Conservation (phyloP, 2,113 vertebrate species). For the Protomyctophum bolini region DNA sequence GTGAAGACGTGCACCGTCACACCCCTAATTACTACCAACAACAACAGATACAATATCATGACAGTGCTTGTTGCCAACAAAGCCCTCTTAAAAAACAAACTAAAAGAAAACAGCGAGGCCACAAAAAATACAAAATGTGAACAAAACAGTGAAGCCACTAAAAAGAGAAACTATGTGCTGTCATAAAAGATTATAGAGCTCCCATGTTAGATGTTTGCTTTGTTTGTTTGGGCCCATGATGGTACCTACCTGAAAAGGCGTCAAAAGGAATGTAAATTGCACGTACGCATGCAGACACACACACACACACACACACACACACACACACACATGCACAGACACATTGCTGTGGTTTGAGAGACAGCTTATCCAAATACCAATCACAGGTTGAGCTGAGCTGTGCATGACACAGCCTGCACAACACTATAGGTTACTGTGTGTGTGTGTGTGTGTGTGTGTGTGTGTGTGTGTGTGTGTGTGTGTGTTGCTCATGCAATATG, state of each 20-base stretch:
- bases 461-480: constrained; percentile 18
- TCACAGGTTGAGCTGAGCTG: constrained; percentile 24
- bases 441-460: constrained; percentile 8
- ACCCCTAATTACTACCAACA: background rate
- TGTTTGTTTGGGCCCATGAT: no score
- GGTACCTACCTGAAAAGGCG: no score
- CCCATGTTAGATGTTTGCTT: no score
- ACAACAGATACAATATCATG: background rate
- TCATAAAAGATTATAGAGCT: no score
- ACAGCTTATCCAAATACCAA: constrained; percentile 34
- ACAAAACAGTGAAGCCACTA: no score
- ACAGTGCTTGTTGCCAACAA: no score
- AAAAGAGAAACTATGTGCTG: no score
- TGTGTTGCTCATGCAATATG: no score
- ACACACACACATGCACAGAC: constrained; percentile 8
- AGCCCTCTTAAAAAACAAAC: no score
- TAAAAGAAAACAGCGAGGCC: no score
- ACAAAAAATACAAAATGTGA: no score
- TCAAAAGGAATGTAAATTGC: no score
- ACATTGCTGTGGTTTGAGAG: constrained; percentile 1
- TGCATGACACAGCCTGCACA: constrained; percentile 54
- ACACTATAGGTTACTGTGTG: constrained; percentile 13
- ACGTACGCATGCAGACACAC: constrained; percentile 7
- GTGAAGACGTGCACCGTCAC: background rate
- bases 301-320: background rate